phyloP scores from a whole-genome alignment of 1,140 invertebrate genomes.

The Lasioglossum baleicum region DNA sequence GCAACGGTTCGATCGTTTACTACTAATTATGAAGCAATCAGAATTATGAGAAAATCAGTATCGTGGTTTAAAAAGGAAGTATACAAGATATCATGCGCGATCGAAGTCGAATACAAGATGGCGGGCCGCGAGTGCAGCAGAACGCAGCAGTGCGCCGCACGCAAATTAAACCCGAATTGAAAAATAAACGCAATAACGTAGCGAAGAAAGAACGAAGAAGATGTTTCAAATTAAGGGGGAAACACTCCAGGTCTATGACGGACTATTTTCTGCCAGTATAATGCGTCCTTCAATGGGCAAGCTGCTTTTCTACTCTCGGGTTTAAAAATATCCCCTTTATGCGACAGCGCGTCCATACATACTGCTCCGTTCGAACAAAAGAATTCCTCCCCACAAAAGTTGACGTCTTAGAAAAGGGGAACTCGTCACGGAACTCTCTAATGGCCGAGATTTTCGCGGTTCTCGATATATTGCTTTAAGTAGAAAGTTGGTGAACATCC shows the following conservation, averaged over 20 bases:
- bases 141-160: neutral
- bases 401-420: constrained; percentile 47
- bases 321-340: constrained; percentile 56
- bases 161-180: constrained; percentile 61
- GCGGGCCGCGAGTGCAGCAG: neutral
- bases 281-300: constrained; percentile 48
- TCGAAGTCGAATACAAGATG: neutral
- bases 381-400: constrained; percentile 38
- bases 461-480: constrained; percentile 62
- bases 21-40: too few species aligned
- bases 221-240: constrained; percentile 48
- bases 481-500: constrained; percentile 58
- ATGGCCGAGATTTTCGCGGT: constrained; percentile 59
- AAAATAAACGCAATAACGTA: constrained; percentile 55
- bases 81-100: neutral
- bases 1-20: too few species aligned
- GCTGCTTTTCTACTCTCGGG: constrained; percentile 31
- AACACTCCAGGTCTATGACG: constrained; percentile 43
- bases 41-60: too few species aligned
- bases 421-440: constrained; percentile 55
- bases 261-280: constrained; percentile 56
- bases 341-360: constrained; percentile 41
- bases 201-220: constrained; percentile 29
- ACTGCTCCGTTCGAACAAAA: constrained; percentile 49
- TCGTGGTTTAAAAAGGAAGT: neutral